Percentiles rank a stretch among this genome's conserved stretches.
phyloP scores from a whole-genome alignment of 2,888 invertebrate species.

The Aleiodes alternator region DNA sequence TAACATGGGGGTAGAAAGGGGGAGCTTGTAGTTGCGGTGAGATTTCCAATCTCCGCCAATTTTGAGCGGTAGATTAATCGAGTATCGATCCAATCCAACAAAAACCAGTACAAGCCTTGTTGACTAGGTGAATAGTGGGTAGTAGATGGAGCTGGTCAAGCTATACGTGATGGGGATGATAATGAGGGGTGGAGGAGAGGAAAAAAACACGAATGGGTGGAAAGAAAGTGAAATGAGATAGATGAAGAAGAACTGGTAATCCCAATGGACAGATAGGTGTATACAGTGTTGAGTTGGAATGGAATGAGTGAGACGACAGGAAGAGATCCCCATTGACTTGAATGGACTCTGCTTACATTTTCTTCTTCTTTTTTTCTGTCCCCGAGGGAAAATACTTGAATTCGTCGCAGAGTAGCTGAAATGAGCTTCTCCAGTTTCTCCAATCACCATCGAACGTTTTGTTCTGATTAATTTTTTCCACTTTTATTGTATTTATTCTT shows the following conservation, averaged over 20 bases:
- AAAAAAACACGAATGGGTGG: slow-evolving; percentile 48
- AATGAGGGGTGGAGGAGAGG: slow-evolving; percentile 42
- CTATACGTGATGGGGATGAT: slow-evolving; percentile 71
- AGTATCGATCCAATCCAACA: slow-evolving; percentile 61
- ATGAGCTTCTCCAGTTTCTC: slow-evolving; percentile 41
- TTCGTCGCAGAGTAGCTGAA: slow-evolving; percentile 49
- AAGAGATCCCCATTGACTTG: slow-evolving; percentile 63
- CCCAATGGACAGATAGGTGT: slow-evolving; percentile 60
- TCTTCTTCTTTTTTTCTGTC: slow-evolving; percentile 42
- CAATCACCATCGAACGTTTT: slow-evolving; percentile 47
- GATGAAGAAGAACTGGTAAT: slow-evolving; percentile 68
- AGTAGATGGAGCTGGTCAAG: slow-evolving; percentile 48
- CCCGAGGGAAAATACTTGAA: slow-evolving; percentile 61
- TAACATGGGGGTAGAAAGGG: neutral
- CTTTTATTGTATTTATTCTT: slow-evolving; percentile 21
- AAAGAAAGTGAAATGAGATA: slow-evolving; percentile 57
- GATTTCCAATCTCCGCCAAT: slow-evolving; percentile 53
- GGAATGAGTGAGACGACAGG: slow-evolving; percentile 55
- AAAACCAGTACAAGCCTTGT: slow-evolving; percentile 30
- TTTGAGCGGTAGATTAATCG: slow-evolving; percentile 64
- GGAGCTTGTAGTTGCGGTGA: slow-evolving; percentile 11
- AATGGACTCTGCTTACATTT: slow-evolving; percentile 54
- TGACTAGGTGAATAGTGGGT: neutral
- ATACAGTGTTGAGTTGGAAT: slow-evolving; percentile 55
- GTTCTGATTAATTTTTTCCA: slow-evolving; percentile 35